Evolutionary conservation across 2,888 invertebrate species (phyloP), one percentile per base, ranked within the genome.

Genomic region (Miltochrista miniata): DNA sequence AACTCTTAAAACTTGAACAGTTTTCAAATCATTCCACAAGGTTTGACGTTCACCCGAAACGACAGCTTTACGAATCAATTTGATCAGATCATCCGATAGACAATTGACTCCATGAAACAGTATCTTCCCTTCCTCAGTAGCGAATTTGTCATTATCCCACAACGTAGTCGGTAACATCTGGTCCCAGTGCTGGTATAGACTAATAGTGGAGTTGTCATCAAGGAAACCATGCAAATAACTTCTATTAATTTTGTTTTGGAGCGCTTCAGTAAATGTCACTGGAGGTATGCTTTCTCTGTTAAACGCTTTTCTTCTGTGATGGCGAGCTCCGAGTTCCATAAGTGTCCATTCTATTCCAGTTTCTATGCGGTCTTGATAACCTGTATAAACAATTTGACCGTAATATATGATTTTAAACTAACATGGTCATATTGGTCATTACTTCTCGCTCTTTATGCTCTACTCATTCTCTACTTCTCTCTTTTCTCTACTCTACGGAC

Each of bases 91-190:
- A 40, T 90, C 83, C 2, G 85, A 87, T 7, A 89, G 68, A 36
- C 72, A 79, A 51, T 90, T 90, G 1, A 61, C 62, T 52, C 59
- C 81, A 8, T 66, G 56, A 39, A 86, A 90, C 54, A 88, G 87
- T 42, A 79, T 75, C 64, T 83, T 82, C n/a, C 64, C 74, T 72
- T 87, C 87, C 12, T 84, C 76, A 12, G 70, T 87, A 1, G 78
- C 69, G 58, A 85, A 83, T 50, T 74, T 85, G 12, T 86, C 84
- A 34, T 72, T 80, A 60, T 92, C 91, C 88, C 89, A 92, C 13
- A 87, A 44, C 2, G 68, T 74, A 18, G 81, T 72, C 0, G 90
- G 83, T 13, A 88, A 54, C 2, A 83, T 54, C 2, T 85, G 48
- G 15, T 90, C 87, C 83, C 84, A 87, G 29, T 84, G 83, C 31